Base-by-base conservation (phyloP, 2,113 vertebrate species). In the Siphamia tubifer region DNA sequence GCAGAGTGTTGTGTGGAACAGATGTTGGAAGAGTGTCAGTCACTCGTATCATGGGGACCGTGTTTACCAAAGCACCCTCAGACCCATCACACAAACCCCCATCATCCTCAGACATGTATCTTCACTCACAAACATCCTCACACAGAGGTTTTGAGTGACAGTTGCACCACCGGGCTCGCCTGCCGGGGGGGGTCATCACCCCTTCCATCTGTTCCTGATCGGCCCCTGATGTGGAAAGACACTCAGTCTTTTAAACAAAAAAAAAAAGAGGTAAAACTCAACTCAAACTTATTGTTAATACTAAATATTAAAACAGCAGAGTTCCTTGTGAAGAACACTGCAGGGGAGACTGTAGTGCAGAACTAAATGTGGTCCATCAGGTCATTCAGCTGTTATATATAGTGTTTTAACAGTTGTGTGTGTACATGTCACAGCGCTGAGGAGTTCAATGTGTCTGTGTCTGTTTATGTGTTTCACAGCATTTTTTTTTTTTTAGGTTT, bases 121-220 rank as follows among this genome's bases (percentile, higher is more conserved):
- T 43, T 47, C 79, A 53, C 75, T 68, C 73, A 36, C 69, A 73
- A 48, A 74, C 69, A 45, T 79, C 64, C 68, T 82, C 84, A 83
- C 76, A 85, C 91, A 90, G 90, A 87, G 88, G 66, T 84, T 88
- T 92, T 93, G 94, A 92, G 92, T 93, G 92, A 92, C 93, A 93
- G 94, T 94, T 91, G 90, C 76, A 91, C 88, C 87, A 79, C 75
- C 90, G 83, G 81, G 67, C 76, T 90, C 89, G 91, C 91, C 92
- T 88, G 71, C 64, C 28, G 82, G 85, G 83, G 93, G 93, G 94
- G 94, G 94, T 95, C 94, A 94, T 84, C 83, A 88, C 85, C 89
- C 81, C 83, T 75, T 94, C 95, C 96, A 99, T 98, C 96, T 99
- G 96, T 90, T 95, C 94, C 94, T 96, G 92, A 98, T 98, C 92